phyloP scores from a whole-genome alignment of 2,888 invertebrate species.

The Crocallis elinguaria region DNA sequence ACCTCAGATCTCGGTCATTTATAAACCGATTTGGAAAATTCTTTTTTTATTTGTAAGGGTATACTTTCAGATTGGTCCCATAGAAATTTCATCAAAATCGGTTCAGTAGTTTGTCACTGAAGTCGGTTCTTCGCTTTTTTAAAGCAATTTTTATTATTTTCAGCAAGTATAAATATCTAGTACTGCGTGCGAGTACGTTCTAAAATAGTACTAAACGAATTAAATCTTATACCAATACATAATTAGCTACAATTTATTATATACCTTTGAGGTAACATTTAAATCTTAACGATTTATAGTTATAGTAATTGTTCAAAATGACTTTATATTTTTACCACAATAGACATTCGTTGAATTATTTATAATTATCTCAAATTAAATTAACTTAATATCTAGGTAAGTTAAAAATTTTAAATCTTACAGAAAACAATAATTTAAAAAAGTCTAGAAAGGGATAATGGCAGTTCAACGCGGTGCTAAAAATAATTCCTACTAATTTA shows the following conservation, averaged over 20 bases:
- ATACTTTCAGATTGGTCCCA: too few relatives aligned
- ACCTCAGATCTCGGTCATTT: too few relatives aligned
- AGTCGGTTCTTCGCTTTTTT: too few relatives aligned
- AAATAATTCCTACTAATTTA: too few relatives aligned
- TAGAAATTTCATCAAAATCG: too few relatives aligned
- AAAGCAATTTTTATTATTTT: too few relatives aligned
- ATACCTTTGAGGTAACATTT: conserved; percentile 51
- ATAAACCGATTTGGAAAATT: too few relatives aligned
- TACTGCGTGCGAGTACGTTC: background rate
- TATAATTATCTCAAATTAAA: conserved; percentile 2
- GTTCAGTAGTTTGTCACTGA: too few relatives aligned
- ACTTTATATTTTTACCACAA: background rate
- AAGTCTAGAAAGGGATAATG: conserved; percentile 30
- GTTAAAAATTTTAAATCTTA: background rate
- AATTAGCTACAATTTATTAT: background rate
- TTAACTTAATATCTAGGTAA: conserved; percentile 1
- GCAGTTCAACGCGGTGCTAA: conserved; percentile 25
- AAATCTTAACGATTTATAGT: background rate
- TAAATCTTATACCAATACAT: background rate
- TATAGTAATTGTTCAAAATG: conserved; percentile 12
- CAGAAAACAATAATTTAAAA: background rate
- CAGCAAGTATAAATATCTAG: background rate
- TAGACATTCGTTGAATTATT: conserved; percentile 20
- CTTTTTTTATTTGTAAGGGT: too few relatives aligned
- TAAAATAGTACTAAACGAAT: background rate